Base-by-base conservation (phyloP, 2,797 vertebrate species). In the Microctenopoma lineatum region DNA sequence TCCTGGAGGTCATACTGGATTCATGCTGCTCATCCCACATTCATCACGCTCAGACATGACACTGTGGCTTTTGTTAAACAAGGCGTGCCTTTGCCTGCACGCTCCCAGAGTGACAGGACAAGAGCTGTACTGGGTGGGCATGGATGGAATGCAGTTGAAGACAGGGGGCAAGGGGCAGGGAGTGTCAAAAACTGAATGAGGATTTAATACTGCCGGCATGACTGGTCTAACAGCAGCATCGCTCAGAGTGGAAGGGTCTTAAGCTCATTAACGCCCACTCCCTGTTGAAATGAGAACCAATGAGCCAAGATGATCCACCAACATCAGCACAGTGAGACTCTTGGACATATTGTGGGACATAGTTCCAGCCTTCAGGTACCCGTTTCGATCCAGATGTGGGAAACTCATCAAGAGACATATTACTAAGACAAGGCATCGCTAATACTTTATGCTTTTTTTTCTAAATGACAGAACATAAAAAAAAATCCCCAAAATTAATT, bases 41-140 rank as follows among this genome's bases (percentile, higher is more conserved):
- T 38, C 11, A 45, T 74, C 80, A 78, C 29, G 68, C 61, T 73
- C 59, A 11, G 32, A 54, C 62, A 38, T 63, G 68, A 94, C 93
- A 93, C 86, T 86, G 73, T 48, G 36, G 58, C 85, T 84, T 90
- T 93, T 94, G 93, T 94, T 86, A 51, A 48, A 54, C 27, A 2
- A 67, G 53, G 65, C 34, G 56, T 9, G 77, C 74, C 66, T 51
- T 16, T 61, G 74, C 50, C 56, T 67, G 73, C 74, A 57, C 54
- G 59, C 75, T 59, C 61, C 59, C 75, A 18, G 55, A 79, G 92
- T 90, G 92, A 90, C 90, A 91, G 92, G 87, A 89, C 67, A 88
- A 84, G 85, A 78, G 47, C 80, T 29, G 79, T 82, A 85, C 88
- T 82, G 82, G 75, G 86, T 60, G 85, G 87, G 87, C 84, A 84